A percentile compares a stretch with the other conserved stretches of the same genome.
Evolutionary conservation across 2,888 invertebrate species (phyloP).

Genomic region (Ecliptopera silaceata): DNA sequence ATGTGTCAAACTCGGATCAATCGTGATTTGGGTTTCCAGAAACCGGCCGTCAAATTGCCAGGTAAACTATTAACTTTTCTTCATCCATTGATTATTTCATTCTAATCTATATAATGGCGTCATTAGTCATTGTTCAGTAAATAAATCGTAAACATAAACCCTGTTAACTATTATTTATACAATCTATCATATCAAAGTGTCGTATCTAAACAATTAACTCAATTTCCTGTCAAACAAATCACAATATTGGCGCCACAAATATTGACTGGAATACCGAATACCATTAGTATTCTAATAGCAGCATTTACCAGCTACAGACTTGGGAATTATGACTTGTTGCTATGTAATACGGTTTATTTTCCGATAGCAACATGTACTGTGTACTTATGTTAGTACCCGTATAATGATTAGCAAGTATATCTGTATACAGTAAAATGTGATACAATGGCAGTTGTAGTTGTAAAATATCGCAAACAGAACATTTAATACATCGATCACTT

Average conservation of each 20-base stretch:
- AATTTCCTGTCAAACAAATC: slow-evolving; percentile 14
- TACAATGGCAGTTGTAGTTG: neutral
- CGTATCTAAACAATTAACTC: slow-evolving; percentile 16
- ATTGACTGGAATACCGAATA: slow-evolving; percentile 4
- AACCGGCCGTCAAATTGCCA: no score
- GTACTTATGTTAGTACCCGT: slow-evolving; percentile 7
- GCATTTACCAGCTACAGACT: slow-evolving; percentile 9
- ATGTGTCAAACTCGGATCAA: no score
- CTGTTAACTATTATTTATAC: neutral
- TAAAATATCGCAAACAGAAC: slow-evolving; percentile 12
- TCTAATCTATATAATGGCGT: no score
- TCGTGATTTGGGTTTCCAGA: no score
- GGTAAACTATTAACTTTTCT: no score
- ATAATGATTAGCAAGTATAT: slow-evolving; percentile 41
- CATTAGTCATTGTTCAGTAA: no score
- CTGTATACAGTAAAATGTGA: slow-evolving; percentile 16
- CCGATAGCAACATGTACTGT: neutral
- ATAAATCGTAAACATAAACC: neutral
- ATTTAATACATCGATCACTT: no score
- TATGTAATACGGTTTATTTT: slow-evolving; percentile 8
- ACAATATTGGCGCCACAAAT: slow-evolving; percentile 26
- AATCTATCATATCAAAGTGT: neutral
- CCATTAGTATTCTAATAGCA: slow-evolving; percentile 27
- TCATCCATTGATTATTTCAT: no score
- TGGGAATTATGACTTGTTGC: neutral